Percentiles rank a stretch among this genome's conserved stretches.
Conservation (phyloP, 1,140 invertebrate genomes). For the Trachymyrmex septentrionalis region DNA sequence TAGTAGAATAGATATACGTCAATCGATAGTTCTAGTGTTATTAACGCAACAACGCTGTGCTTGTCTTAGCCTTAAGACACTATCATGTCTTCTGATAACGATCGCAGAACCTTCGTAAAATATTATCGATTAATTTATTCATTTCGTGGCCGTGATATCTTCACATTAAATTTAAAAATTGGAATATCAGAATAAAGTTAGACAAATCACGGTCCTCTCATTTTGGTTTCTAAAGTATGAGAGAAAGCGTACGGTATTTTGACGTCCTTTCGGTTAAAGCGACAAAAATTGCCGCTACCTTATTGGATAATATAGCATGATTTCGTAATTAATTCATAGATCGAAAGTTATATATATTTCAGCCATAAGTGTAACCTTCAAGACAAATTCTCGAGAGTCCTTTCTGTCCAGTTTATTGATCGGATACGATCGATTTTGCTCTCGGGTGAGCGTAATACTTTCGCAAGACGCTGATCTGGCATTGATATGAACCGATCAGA, state of each 20-base stretch:
- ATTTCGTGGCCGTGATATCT: not conserved
- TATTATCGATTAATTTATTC: too few relatives aligned
- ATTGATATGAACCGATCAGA: slow-evolving; percentile 20
- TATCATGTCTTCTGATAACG: too few relatives aligned
- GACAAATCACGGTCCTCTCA: not conserved
- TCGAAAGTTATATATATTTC: slow-evolving; percentile 49
- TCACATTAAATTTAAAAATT: not conserved
- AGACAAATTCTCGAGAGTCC: slow-evolving; percentile 16
- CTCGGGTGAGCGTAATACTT: slow-evolving; percentile 66
- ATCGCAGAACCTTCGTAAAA: not conserved
- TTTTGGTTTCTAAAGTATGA: slow-evolving; percentile 1
- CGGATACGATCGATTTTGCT: slow-evolving; percentile 12
- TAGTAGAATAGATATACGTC: not conserved
- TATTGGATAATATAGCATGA: not conserved
- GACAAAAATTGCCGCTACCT: slow-evolving; percentile 38
- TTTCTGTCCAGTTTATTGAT: not conserved
- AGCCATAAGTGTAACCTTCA: slow-evolving; percentile 23
- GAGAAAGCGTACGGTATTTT: slow-evolving; percentile 36
- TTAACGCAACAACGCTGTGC: not conserved
- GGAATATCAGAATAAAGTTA: not conserved
- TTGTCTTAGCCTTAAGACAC: too few relatives aligned
- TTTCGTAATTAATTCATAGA: slow-evolving; percentile 53
- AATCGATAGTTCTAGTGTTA: not conserved
- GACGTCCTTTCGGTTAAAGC: slow-evolving; percentile 7
- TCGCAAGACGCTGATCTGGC: slow-evolving; percentile 65